Evolutionary conservation across 2,888 invertebrate genomes (phyloP), one percentile per base, ranked within the genome.

Genomic region (Netelia fuscicornis): DNA sequence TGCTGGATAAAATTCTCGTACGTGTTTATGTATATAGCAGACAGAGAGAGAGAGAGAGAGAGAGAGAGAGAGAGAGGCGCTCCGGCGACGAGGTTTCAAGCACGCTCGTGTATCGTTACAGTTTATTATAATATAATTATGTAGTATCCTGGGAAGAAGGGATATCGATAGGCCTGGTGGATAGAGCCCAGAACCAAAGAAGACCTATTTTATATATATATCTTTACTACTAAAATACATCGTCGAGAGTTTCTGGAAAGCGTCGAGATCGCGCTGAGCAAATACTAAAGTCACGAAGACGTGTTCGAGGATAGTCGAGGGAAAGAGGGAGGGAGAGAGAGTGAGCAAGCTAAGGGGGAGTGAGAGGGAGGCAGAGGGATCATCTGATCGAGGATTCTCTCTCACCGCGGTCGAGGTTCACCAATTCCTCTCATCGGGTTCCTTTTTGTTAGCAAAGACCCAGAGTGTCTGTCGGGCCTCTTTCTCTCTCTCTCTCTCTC

Each of bases 61-160:
- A n/a, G n/a, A n/a, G n/a, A n/a, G n/a, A n/a, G n/a, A 10, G 65
- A 72, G 64, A 25, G 58, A 65, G 44, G 44, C 56, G 44, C 80
- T 86, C 85, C 79, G 10, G 77, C 65, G 83, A 84, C 48, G 68
- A 78, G 79, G 84, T 83, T 48, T 11, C 48, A 81, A 77, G 89
- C 88, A 89, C 89, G 90, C 91, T 92, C 89, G 90, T 91, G 92
- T 30, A 30, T 93, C 92, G 92, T 92, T 93, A 92, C 91, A 92
- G 90, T 93, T 93, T 93, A 93, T 93, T 93, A 92, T 93, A 93
- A 92, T 93, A 93, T 93, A 93, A 93, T 93, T 93, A 93, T 90
- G 93, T 76, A 79, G 70, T 92, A 92, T 91, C 92, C 91, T 89
- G 90, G 87, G 84, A 74, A 88, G 87, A 65, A 91, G 90, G 90